phyloP scores from a whole-genome alignment of 2,797 vertebrate genomes.

The Esox lucius region DNA sequence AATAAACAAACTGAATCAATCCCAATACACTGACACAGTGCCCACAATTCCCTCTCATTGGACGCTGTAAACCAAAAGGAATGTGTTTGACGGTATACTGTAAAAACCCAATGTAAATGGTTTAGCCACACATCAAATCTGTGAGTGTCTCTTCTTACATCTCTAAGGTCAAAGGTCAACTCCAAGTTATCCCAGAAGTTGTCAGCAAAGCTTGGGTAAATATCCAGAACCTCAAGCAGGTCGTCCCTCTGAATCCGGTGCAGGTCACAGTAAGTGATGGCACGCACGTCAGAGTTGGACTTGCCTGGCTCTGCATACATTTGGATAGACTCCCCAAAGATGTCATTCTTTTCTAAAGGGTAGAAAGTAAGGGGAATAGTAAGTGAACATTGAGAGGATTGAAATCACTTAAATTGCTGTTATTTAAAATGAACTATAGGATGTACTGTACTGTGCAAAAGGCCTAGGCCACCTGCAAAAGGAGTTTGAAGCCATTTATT shows the following conservation, averaged over 20 bases:
- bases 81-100: not conserved
- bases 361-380: not conserved
- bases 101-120: not conserved
- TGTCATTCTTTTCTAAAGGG: conserved; percentile 88
- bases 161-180: conserved; percentile 92
- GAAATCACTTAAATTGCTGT: not conserved
- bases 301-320: conserved; percentile 88
- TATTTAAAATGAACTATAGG: not conserved
- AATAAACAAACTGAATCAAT: conserved; percentile 25
- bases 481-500: too few species aligned
- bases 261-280: conserved; percentile 92
- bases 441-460: not conserved
- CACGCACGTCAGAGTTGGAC: conserved; percentile 86
- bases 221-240: conserved; percentile 91
- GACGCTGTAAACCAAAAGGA: not conserved
- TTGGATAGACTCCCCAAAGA: conserved; percentile 91
- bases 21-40: not conserved
- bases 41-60: not conserved
- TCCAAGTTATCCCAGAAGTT: conserved; percentile 96
- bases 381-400: not conserved
- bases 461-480: too few species aligned
- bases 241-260: conserved; percentile 92
- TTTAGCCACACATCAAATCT: not conserved
- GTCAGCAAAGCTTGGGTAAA: conserved; percentile 91
- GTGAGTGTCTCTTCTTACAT: conserved; percentile 68